Evolutionary conservation across 2,113 vertebrate genomes (phyloP).

Genomic region (Phalacrocorax aristotelis): DNA sequence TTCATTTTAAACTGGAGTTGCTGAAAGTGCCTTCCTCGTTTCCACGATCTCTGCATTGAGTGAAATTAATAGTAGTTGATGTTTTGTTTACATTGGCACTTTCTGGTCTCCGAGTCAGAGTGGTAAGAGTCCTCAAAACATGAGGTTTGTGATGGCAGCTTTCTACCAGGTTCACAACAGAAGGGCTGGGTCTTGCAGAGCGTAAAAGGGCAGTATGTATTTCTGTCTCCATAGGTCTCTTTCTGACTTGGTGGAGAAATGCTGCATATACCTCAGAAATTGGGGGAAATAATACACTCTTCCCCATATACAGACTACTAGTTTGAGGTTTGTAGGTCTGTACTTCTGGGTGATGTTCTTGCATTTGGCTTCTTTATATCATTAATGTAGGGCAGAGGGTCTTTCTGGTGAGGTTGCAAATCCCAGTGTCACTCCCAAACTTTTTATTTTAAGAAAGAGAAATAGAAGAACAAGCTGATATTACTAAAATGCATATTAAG

Average conservation of each 20-base stretch:
- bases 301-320: neutral
- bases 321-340: neutral
- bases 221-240: neutral
- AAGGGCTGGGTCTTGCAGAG: neutral
- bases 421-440: neutral
- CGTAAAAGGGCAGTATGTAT: neutral
- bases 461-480: neutral
- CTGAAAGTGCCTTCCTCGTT: neutral
- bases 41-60: neutral
- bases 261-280: neutral
- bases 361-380: neutral
- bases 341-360: neutral
- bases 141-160: neutral
- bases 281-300: neutral
- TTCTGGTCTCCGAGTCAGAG: neutral
- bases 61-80: neutral
- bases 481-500: neutral
- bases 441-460: neutral
- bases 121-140: neutral
- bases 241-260: neutral
- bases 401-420: neutral
- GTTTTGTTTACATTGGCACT: neutral
- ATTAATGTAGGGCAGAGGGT: neutral
- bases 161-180: neutral
- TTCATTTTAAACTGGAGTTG: neutral